These are phyloP conservation scores for Athalia cordata DNA, from an alignment of 2,888 invertebrate genomes.

Conservation along the genomic window DNA sequence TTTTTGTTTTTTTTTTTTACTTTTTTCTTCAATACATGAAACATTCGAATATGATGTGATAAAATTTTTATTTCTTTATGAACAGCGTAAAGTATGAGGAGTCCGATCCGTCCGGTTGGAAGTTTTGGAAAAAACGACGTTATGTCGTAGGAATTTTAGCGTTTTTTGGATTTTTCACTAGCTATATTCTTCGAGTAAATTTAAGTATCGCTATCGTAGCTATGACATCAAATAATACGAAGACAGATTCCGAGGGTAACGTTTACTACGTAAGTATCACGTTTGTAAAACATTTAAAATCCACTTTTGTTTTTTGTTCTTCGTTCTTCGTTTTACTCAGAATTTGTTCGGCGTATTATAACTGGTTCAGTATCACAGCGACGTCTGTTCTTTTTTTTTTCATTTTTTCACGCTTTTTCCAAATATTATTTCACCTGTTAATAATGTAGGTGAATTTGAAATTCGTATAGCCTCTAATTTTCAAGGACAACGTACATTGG, in stretches of 20 bases:
- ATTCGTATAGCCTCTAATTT: too few relatives aligned
- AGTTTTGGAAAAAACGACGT: slow-evolving; percentile 84
- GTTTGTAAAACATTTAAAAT: too few relatives aligned
- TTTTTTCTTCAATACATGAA: neutral
- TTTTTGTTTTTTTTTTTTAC: neutral
- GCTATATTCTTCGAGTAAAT: slow-evolving; percentile 89
- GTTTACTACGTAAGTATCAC: slow-evolving; percentile 75
- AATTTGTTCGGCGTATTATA: too few relatives aligned
- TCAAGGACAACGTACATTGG: too few relatives aligned
- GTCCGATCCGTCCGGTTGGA: slow-evolving; percentile 75
- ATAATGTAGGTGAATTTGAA: too few relatives aligned
- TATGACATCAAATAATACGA: slow-evolving; percentile 86
- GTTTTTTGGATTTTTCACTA: slow-evolving; percentile 90
- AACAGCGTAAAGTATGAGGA: slow-evolving; percentile 19
- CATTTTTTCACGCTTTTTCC: too few relatives aligned
- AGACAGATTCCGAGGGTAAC: slow-evolving; percentile 80
- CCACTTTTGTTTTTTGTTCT: too few relatives aligned
- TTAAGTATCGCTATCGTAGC: slow-evolving; percentile 95
- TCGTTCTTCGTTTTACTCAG: too few relatives aligned
- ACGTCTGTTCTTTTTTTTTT: too few relatives aligned
- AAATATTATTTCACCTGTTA: too few relatives aligned
- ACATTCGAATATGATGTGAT: neutral
- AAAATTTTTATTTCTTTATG: neutral
- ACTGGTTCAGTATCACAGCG: too few relatives aligned
- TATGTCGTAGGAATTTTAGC: slow-evolving; percentile 86